These are phyloP conservation scores for Xanthorhoe designata DNA, from an alignment of 2,888 invertebrate genomes.

Conservation along the genomic window DNA sequence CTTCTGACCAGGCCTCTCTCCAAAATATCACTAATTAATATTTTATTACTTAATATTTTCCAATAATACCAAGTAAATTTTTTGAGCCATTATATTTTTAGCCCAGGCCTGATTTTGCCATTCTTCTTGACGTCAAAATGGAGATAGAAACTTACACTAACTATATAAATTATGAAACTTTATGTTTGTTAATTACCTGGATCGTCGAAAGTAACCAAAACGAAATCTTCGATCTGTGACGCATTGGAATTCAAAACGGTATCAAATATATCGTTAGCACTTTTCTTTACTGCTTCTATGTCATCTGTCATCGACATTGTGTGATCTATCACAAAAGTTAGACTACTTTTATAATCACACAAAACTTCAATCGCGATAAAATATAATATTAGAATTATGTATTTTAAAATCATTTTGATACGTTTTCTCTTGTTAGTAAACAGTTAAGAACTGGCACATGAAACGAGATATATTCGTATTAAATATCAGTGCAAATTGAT, in stretches of 20 bases:
- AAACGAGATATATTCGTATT: neutral
- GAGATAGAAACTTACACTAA: no score
- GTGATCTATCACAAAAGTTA: slow-evolving; percentile 69
- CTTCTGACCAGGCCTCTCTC: no score
- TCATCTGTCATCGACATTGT: slow-evolving; percentile 65
- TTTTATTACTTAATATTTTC: no score
- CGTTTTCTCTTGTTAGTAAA: slow-evolving; percentile 3
- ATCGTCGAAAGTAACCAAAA: slow-evolving; percentile 71
- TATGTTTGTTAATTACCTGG: slow-evolving; percentile 43
- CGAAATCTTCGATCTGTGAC: slow-evolving; percentile 65
- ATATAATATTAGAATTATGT: neutral
- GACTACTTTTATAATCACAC: slow-evolving; percentile 54
- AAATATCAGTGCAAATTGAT: neutral
- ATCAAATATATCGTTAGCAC: slow-evolving; percentile 61
- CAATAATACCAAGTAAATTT: no score
- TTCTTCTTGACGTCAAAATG: no score
- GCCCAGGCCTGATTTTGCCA: no score
- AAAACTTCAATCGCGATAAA: slow-evolving; percentile 5
- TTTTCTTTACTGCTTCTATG: slow-evolving; percentile 58
- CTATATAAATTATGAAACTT: no score
- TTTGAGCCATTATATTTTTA: no score
- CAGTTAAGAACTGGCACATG: neutral
- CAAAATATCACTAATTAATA: no score
- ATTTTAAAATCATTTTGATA: slow-evolving; percentile 16
- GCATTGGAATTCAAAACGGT: slow-evolving; percentile 55